Evolutionary conservation across 2,888 invertebrate genomes (phyloP), one percentile per base, ranked within the genome.

Genomic region (Syrista parreyssii): DNA sequence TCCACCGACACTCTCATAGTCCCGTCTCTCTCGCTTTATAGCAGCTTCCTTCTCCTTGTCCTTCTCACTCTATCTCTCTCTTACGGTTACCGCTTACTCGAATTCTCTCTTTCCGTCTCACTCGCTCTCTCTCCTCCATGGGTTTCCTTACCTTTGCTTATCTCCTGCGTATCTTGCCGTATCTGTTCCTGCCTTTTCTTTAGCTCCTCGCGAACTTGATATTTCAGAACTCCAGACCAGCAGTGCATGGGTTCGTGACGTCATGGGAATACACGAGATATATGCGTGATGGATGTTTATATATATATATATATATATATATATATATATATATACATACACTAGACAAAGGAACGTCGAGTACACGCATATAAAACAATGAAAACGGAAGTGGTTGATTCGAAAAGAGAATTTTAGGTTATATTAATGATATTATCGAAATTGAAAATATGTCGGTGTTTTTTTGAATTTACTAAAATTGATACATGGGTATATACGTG

Each of bases 311-410:
- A 36, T 36, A 36, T 12, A 36, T 12, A 33, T 33, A 33, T 4
- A 33, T 4, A 36, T 36, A 40, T 6, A 15, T 40, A 1, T 15
- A 23, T 15, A 6, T 2, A 40, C 15, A 4, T 40, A 40, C 15
- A 55, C 23, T 6, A 55, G 55, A 36, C 68, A 68, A 82, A 83
- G 82, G 86, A 82, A 78, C 82, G 80, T 78, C 83, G 81, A 84
- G 23, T 55, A 55, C 1, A 23, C 23, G 23, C 15, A 55, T 1
- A 2, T 55, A 2, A 9, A 2, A 9, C 23, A 55, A 23, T 23
- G 55, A 23, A 2, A 55, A 6, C 23, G 55, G 55, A 55, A 55
- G 15, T 23, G 23, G 55, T 55, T 23, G 9, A 55, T 23, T 55
- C 12, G 4, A 15, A 40, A 40, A 12, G 0, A 40, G 15, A 12